Evolutionary conservation across 2,888 invertebrate species (phyloP), one percentile per base, ranked within the genome.

Genomic region (Polydrusus tereticollis): DNA sequence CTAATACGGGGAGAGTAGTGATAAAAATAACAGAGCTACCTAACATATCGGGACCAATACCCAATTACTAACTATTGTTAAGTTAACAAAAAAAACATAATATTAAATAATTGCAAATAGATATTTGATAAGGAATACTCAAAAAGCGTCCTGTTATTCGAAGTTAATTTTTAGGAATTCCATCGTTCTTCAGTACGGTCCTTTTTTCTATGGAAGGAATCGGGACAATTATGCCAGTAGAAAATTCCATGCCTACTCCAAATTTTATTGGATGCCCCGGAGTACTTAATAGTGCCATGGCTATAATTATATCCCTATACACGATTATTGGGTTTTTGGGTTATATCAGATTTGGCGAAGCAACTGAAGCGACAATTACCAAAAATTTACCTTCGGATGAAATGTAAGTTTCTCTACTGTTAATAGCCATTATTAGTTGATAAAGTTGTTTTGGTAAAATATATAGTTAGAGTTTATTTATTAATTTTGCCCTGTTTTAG

Each of bases 121-220:
- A n/a, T n/a, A n/a, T n/a, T n/a, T n/a, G n/a, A n/a, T n/a, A n/a
- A n/a, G n/a, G n/a, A n/a, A n/a, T n/a, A n/a, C n/a, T n/a, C n/a
- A n/a, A n/a, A n/a, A n/a, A n/a, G n/a, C n/a, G n/a, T n/a, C n/a
- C n/a, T n/a, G n/a, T n/a, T n/a, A n/a, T n/a, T n/a, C n/a, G n/a
- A n/a, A n/a, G n/a, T n/a, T 18, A 16, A 62, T 58, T 71, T 69
- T 64, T 33, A 74, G 75, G 72, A 2, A 72, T 79, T 52, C 98
- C 99, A 0, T 87, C 97, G 58, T 99, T 96, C 86, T 95, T 99
- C 83, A 90, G 98, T 65, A 98, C 98, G 0, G 98, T 97, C 0
- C 93, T 99, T 78, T 99, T 98, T 83, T 96, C 99, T 1, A 98
- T 99, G 91, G 99, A 99, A 87, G 97, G 80, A 52, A 98, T 99